Evolutionary conservation across 2,113 vertebrate species (phyloP).

Genomic region (Charadrius vociferus): DNA sequence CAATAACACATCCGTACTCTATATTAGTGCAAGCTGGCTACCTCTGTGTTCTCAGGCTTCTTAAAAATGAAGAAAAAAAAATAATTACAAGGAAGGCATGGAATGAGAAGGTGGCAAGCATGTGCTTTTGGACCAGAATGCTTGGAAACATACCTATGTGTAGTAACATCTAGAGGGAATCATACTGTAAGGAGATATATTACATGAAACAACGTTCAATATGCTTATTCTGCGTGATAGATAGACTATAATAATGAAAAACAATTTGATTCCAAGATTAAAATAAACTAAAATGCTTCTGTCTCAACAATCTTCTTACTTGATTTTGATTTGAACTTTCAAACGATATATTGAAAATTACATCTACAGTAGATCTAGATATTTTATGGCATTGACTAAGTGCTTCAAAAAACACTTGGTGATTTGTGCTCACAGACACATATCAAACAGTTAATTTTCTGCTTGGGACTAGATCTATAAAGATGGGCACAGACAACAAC

Average conservation of each 20-base stretch:
- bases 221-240: background rate
- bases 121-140: background rate
- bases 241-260: background rate
- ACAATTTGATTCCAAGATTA: background rate
- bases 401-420: background rate
- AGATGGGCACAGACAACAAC: background rate
- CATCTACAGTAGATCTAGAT: background rate
- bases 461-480: background rate
- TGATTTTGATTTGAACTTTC: background rate
- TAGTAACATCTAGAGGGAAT: background rate
- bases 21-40: background rate
- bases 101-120: background rate
- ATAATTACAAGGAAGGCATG: background rate
- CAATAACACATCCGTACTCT: background rate
- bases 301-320: background rate
- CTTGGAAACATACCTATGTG: background rate
- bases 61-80: background rate
- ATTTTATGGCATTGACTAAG: background rate
- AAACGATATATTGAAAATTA: background rate
- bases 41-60: background rate
- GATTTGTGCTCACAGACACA: background rate
- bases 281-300: no score
- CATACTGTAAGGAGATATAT: background rate
- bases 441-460: background rate
- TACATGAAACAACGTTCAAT: background rate